Base-by-base conservation (phyloP, 2,797 vertebrate genomes). In the Arctocebus calabarensis region DNA sequence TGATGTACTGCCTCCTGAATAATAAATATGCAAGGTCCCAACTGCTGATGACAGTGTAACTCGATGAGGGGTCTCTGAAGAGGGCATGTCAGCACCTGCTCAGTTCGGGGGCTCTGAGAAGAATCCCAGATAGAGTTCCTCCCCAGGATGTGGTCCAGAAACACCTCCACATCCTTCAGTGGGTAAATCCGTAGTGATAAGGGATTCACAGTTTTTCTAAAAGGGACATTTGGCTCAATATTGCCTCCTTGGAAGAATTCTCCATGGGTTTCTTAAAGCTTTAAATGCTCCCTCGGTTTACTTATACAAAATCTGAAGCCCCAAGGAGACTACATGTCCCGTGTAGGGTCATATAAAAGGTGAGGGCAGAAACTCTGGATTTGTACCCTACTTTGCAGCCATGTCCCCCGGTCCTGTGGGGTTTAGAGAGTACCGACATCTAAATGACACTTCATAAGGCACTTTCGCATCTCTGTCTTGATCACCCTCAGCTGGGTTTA, bases 1-100 rank as follows among this genome's bases (percentile, higher is more conserved):
- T 2, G 7, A 55, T 2, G 93, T 4, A 0, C 57, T 70, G 96
- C 78, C 87, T 93, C 94, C 86, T 98, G 95, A 98, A 98, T 98
- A 98, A 98, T 96, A 84, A 94, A 98, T 48, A 4, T 0, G 0
- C 20, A 4, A 88, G 27, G 55, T 40, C 92, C 74, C 84, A 19
- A 62, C 0, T 3, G 91, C 88, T 55, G 90, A 94, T n/a, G 16
- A 0, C 0, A 0, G 73, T 48, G 96, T 97, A 98, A 96, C 94
- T 96, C 59, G 71, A 89, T 83, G 81, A 96, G 70, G 88, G 86
- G 78, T 89, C 93, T 91, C 83, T 14, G 34, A 66, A 86, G 85
- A 84, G 92, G 89, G 32, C 90, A 29, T 14, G 5, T 43, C 40
- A 19, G 71, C 43, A 40, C 75, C 52, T 6, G 2, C 90, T 48